Evolutionary conservation across 1,140 invertebrate genomes (phyloP).

Genomic region (Anagrus nilaparvatae): DNA sequence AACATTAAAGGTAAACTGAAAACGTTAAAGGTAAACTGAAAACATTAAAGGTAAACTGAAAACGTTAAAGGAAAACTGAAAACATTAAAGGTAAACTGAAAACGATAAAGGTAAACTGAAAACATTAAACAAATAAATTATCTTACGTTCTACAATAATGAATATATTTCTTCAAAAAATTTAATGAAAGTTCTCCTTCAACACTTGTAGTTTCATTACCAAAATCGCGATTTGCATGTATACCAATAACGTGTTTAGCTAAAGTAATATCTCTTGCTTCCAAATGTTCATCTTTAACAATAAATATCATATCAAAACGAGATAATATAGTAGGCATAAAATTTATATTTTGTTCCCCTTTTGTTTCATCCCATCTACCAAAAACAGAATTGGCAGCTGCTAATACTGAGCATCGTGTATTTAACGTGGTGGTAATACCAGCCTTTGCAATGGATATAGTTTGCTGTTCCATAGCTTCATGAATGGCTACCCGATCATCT

Average conservation of each 20-base stretch:
- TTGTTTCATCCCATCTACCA: conserved; percentile 97
- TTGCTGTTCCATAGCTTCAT: conserved; percentile 99
- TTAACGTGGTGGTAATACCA: conserved; percentile 97
- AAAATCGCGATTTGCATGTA: conserved; percentile 85
- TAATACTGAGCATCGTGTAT: conserved; percentile 94
- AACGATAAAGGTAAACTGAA: too few species aligned
- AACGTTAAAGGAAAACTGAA: too few species aligned
- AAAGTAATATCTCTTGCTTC: conserved; percentile 80
- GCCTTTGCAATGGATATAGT: conserved; percentile 99
- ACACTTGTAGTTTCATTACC: conserved; percentile 46
- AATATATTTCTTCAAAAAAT: conserved; percentile 88
- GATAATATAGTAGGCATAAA: conserved; percentile 99
- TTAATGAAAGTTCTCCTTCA: conserved; percentile 74
- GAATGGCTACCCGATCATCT: conserved; percentile 97
- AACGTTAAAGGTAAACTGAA: too few species aligned
- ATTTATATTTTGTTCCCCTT: conserved; percentile 98
- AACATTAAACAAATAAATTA: conserved; percentile 13
- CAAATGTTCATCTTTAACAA: conserved; percentile 96
- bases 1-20: too few species aligned
- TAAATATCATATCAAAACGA: conserved; percentile 99
- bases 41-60: too few species aligned
- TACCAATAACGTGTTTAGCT: conserved; percentile 93
- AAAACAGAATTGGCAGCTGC: conserved; percentile 98
- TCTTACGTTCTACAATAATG: conserved; percentile 76
- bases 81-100: too few species aligned